Base-by-base conservation (phyloP, 2,797 vertebrate species). In the Helicolenus hilgendorfi region DNA sequence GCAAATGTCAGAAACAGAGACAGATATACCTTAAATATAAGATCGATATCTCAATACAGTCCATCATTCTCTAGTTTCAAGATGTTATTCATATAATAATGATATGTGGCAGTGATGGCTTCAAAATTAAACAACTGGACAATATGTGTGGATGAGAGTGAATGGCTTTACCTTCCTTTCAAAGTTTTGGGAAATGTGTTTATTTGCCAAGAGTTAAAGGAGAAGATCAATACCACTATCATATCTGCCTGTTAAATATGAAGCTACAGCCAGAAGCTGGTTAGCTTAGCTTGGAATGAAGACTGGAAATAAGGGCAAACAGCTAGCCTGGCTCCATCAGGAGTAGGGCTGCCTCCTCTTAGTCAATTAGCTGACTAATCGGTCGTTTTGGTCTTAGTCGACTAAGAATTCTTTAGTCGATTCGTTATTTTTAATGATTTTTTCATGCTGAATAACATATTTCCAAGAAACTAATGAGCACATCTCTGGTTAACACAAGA, bases 1-100 rank as follows among this genome's bases (percentile, higher is more conserved):
- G 7, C 49, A 81, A 74, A 69, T 62, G 64, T 70, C 65, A 76
- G 26, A 65, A 24, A 71, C 11, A 45, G 24, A 77, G 45, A 77
- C 49, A n/a, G 45, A 70, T 49, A 31, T 3, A 26, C 14, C 22
- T 59, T 62, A 38, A 70, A 79, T 26, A 38, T 31, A 8, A 60
- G 72, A 72, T 81, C 29, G n/a, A 65, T 67, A 73, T 9, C 1
- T 72, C 22, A 71, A 22, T 67, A 26, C 5, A 60, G 15, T 33
- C 11, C 5, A 24, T 58, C 5, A 13, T 41, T 7, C n/a, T 35
- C 13, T n/a, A 13, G 58, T 27, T 68, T 3, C 11, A 35, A 68
- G 22, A 59, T 7, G 29, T 56, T 26, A 53, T 56, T 79, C 29
- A 41, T 53, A 55, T 56, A 49, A 67, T 10, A 24, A 2, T 36